Evolutionary conservation across 2,888 invertebrate genomes (phyloP), one percentile per base, ranked within the genome.

Genomic region (Priocnemis perturbator): DNA sequence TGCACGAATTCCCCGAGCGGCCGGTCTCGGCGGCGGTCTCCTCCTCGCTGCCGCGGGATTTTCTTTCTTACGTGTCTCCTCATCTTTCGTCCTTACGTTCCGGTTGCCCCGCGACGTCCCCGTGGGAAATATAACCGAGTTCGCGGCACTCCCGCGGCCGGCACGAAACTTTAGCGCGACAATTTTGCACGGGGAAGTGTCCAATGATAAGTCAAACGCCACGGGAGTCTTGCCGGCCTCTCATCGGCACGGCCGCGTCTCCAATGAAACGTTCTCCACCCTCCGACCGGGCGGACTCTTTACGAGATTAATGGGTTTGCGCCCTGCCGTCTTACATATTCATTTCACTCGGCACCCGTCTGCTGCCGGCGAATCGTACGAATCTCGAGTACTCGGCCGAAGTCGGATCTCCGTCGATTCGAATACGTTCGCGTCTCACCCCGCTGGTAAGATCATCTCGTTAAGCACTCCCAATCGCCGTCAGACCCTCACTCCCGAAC

Each of bases 101-200:
- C 69, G 74, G 73, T 81, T 79, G 77, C 72, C 74, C 71, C 76
- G 37, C 70, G 71, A 59, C 62, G 52, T 65, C 76, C 87, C 78
- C 85, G 37, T 64, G 88, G 87, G 88, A 88, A 88, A 88, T 87
- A 88, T 87, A 83, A 85, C 81, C 74, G 68, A 84, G 83, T 83
- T 83, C 81, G 76, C 73, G 79, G 79, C 81, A 77, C 74, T 73
- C n/a, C n/a, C 78, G 73, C 20, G 14, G 37, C 48, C 59, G 15
- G 72, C 79, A 77, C 75, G 79, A 81, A 86, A 87, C 85, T 86
- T 86, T 83, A 83, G 73, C 78, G 79, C 74, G 79, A 81, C 82
- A 84, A 83, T 87, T 86, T 86, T 79, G 73, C 76, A 65, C 67
- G 52, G 75, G 75, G 71, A 81, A 82, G 78, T 81, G 78, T 85